Base-by-base conservation (phyloP, 2,888 invertebrate species). In the Hyppa rectilinea region DNA sequence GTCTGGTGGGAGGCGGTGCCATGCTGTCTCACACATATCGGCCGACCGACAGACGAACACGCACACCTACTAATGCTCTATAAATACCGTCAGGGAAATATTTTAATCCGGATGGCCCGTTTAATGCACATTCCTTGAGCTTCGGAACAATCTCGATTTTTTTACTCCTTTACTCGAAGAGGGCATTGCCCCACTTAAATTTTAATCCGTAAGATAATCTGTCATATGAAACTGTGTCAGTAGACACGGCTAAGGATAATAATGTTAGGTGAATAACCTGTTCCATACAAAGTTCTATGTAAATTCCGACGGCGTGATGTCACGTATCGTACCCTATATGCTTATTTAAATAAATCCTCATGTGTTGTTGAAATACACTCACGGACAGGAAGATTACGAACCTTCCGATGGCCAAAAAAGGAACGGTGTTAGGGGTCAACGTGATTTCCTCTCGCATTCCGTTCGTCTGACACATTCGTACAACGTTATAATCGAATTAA, bases 81-180 rank as follows among this genome's bases (percentile, higher is more conserved):
- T 94, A 94, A 95, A 95, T 95, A 95, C 88, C 93, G 86, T 85
- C 90, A 91, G 90, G 90, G 92, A 94, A 95, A 95, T 95, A 95
- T 96, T 95, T 95, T 94, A 95, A 95, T 95, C 94, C 94, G 92
- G 92, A 94, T 94, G 93, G 93, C 93, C 91, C 92, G 93, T 93
- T 94, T 93, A 92, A 93, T 94, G 91, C 92, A 93, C 94, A 94
- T 94, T 94, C 94, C 92, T 89, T 90, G 85, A 89, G 89, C 91
- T 92, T 91, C 89, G 83, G 87, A 90, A 91, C 91, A 91, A 92
- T 89, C 90, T 89, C 83, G 79, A 87, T 86, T 87, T 88, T 71
- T 91, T 92, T 87, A 88, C 87, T 89, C 88, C 87, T 90, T 88
- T 86, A 85, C 78, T 69, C 75, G 80, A 83, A 81, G 87, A 89